A percentile compares a stretch with the other conserved stretches of the same genome.
These are phyloP conservation scores for Scrobipalpa atriplicella DNA, from an alignment of 2,888 invertebrate genomes.

Conservation along the genomic window DNA sequence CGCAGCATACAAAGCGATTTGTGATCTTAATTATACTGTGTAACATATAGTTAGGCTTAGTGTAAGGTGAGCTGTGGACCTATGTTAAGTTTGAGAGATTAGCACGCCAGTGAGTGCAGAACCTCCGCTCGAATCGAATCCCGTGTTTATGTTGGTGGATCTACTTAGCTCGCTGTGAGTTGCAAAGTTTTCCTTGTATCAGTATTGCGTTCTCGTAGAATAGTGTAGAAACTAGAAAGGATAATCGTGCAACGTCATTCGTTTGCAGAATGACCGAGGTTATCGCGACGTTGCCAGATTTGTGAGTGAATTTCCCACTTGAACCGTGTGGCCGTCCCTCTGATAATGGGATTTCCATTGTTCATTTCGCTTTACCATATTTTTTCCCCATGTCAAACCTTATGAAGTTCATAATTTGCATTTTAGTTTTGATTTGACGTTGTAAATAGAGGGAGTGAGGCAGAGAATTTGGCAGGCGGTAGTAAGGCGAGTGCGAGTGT, in stretches of 20 bases:
- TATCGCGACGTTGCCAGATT: conserved; percentile 77
- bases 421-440: conserved; percentile 48
- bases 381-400: conserved; percentile 44
- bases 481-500: conserved; percentile 56
- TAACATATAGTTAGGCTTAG: conserved; percentile 79
- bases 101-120: conserved; percentile 68
- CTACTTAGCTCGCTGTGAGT: conserved; percentile 62
- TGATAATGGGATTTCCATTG: conserved; percentile 67
- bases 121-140: conserved; percentile 61
- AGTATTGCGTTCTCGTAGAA: conserved; percentile 78
- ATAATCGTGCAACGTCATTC: conserved; percentile 78
- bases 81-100: conserved; percentile 75
- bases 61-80: conserved; percentile 72
- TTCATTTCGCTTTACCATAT: conserved; percentile 49
- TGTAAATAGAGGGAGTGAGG: conserved; percentile 51
- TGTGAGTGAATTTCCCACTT: conserved; percentile 71
- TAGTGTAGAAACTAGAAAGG: conserved; percentile 79
- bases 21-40: conserved; percentile 84
- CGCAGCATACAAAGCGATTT: conserved; percentile 84
- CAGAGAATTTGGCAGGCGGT: conserved; percentile 46
- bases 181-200: conserved; percentile 75
- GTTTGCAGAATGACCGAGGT: conserved; percentile 67
- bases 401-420: conserved; percentile 56
- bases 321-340: conserved; percentile 67
- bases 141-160: conserved; percentile 45